Percentiles rank a stretch among this genome's conserved stretches.
phyloP scores from a whole-genome alignment of 2,113 vertebrate species.

The Nerophis ophidion region DNA sequence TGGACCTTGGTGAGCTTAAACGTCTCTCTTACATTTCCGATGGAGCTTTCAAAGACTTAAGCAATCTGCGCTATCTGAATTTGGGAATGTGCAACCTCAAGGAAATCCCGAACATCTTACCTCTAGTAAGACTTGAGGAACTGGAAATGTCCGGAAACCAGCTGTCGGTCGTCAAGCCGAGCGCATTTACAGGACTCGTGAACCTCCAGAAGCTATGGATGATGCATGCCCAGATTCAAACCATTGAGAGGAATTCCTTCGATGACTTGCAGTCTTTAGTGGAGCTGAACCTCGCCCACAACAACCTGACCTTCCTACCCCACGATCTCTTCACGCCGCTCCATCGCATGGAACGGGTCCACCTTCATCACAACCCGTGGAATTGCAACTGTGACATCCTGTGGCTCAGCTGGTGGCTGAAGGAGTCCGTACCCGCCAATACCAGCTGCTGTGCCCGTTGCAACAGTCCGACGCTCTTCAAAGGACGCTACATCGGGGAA shows the following conservation, averaged over 20 bases:
- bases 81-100: conserved; percentile 78
- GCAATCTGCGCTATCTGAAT: conserved; percentile 74
- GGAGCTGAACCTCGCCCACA: conserved; percentile 75
- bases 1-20: conserved; percentile 74
- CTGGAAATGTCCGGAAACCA: conserved; percentile 76
- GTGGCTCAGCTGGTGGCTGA: conserved; percentile 77
- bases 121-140: conserved; percentile 70
- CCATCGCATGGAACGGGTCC: conserved; percentile 70
- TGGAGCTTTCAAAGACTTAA: conserved; percentile 72
- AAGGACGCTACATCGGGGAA: conserved; percentile 74
- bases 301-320: conserved; percentile 73
- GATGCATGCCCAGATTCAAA: conserved; percentile 80
- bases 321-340: conserved; percentile 73
- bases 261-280: conserved; percentile 73
- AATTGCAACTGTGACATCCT: conserved; percentile 77
- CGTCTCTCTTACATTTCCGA: conserved; percentile 75
- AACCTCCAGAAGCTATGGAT: conserved; percentile 96
- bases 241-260: conserved; percentile 74
- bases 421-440: conserved; percentile 72
- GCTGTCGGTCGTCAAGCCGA: conserved; percentile 67
- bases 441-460: conserved; percentile 76
- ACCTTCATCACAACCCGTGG: conserved; percentile 76
- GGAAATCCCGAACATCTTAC: conserved; percentile 74
- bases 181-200: conserved; percentile 66
- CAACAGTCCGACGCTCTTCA: conserved; percentile 60